A percentile compares a stretch with the other conserved stretches of the same genome.
These are phyloP conservation scores for Tetramorium simillimum DNA, from an alignment of 1,140 invertebrate genomes.

Conservation along the genomic window DNA sequence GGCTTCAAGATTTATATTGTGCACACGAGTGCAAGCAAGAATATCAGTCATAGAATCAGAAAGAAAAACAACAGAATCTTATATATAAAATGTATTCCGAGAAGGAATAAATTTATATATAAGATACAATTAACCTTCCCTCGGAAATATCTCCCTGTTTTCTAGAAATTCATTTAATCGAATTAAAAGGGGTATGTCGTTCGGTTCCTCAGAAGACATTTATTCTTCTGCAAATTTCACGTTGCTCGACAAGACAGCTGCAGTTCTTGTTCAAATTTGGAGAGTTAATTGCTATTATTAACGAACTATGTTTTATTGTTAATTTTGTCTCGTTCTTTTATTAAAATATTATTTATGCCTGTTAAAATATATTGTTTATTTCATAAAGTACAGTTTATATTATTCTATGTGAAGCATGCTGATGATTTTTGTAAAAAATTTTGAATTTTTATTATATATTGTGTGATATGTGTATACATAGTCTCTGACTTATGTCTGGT, in stretches of 20 bases:
- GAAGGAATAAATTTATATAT: too few relatives aligned
- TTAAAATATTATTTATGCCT: not conserved
- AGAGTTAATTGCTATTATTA: not conserved
- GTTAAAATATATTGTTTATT: not conserved
- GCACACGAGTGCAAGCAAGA: not conserved
- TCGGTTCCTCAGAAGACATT: not conserved
- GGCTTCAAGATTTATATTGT: not conserved
- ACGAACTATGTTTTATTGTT: not conserved
- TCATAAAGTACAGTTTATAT: not conserved
- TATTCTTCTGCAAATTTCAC: not conserved
- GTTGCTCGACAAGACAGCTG: not conserved
- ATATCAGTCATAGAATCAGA: not conserved
- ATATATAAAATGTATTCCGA: not conserved
- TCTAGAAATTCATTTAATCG: conserved; percentile 5
- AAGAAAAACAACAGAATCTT: not conserved
- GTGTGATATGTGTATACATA: not conserved
- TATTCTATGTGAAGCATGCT: not conserved
- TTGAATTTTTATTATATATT: not conserved
- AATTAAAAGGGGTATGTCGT: not conserved
- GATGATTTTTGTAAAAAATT: not conserved
- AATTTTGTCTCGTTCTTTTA: not conserved
- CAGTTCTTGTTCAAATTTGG: not conserved
- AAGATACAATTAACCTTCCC: not conserved
- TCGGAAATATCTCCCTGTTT: not conserved
- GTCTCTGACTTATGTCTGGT: not conserved